phyloP scores from a whole-genome alignment of 1,140 invertebrate genomes.

The Euura lappo region DNA sequence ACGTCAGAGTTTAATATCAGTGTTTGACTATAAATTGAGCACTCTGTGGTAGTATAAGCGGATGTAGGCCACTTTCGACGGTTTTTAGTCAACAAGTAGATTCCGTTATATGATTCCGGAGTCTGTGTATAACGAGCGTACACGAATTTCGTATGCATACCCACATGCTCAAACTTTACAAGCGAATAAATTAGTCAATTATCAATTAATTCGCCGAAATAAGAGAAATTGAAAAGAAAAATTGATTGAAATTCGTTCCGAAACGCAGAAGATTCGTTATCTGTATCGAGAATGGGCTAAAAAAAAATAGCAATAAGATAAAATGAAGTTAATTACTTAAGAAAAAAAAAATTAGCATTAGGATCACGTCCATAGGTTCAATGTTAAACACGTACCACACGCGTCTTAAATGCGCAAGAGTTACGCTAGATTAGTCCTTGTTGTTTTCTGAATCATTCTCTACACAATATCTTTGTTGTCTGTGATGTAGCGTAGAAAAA shows the following conservation, averaged over 20 bases:
- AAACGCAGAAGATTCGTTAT: too few relatives aligned
- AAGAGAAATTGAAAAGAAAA: too few relatives aligned
- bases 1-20: not conserved
- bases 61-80: conserved; percentile 5
- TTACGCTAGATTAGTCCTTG: not conserved
- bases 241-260: too few relatives aligned
- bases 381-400: not conserved
- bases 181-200: too few relatives aligned
- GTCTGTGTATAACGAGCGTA: not conserved
- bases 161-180: too few relatives aligned
- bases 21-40: conserved; percentile 4
- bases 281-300: too few relatives aligned
- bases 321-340: too few relatives aligned
- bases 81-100: conserved; percentile 7
- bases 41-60: not conserved
- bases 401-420: not conserved
- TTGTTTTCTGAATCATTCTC: not conserved
- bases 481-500: not conserved
- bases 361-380: not conserved
- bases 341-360: not conserved
- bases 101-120: conserved; percentile 3
- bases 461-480: not conserved
- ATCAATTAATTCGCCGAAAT: too few relatives aligned
- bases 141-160: too few relatives aligned
- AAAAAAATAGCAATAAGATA: too few relatives aligned